Percentiles rank a stretch among this genome's conserved stretches.
Evolutionary conservation across 2,113 vertebrate species (phyloP).

Genomic region (Himantopus leucocephalus): DNA sequence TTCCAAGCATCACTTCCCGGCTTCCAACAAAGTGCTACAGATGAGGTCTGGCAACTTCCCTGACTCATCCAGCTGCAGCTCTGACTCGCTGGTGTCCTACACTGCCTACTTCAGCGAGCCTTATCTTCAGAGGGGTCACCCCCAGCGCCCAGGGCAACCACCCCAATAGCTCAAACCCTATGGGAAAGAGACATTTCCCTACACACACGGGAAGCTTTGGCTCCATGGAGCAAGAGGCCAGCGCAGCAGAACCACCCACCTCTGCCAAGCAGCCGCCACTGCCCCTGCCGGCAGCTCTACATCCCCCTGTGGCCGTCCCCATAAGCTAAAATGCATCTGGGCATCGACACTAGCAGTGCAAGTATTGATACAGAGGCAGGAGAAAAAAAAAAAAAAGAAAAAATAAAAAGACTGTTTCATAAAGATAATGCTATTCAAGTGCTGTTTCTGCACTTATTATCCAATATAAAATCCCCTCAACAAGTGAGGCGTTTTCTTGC

Average conservation of each 20-base stretch:
- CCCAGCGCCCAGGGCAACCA: not conserved
- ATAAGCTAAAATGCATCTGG: not conserved
- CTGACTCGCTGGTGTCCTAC: not conserved
- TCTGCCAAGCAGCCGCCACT: not conserved
- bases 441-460: not conserved
- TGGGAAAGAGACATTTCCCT: not conserved
- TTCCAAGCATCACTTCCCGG: not conserved
- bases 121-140: not conserved
- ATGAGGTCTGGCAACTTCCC: not conserved
- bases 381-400: no score
- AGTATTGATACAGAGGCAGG: not conserved
- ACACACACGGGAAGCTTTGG: not conserved
- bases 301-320: rapidly evolving
- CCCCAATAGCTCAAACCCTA: rapidly evolving
- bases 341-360: not conserved
- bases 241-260: not conserved
- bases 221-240: not conserved
- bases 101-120: not conserved
- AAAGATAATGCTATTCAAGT: not conserved
- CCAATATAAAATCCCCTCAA: not conserved
- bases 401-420: not conserved
- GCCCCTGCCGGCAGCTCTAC: not conserved
- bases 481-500: not conserved
- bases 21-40: not conserved
- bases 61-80: not conserved